Evolutionary conservation across 2,888 invertebrate genomes (phyloP), one percentile per base, ranked within the genome.

Genomic region (Drosophila percnosoma): DNA sequence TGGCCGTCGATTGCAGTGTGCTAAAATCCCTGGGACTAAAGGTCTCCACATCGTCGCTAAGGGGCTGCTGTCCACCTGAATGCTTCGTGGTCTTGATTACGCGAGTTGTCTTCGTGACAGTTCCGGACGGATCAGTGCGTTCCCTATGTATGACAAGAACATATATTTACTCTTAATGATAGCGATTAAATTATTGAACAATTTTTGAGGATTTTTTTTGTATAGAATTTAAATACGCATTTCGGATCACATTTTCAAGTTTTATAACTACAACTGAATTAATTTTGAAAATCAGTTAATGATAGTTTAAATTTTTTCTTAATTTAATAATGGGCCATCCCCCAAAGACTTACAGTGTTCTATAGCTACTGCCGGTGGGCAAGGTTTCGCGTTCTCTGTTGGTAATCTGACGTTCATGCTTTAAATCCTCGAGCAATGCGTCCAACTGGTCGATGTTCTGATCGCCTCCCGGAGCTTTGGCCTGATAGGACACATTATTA

Each of bases 381-480:
- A 87, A 48, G 1, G 68, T 62, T 13, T 87, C 87, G 1, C 90
- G 89, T 3, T 87, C 89, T 57, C 81, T 81, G 69, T 49, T 90
- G 29, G 92, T 92, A 38, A 90, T 85, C 66, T 93, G 90, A 8
- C 93, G 91, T 73, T 93, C 93, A 64, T 92, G 89, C 82, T 96
- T 96, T 83, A 97, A 93, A 91, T 97, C 96, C 81, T 96, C 96
- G 62, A 97, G 93, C 57, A 97, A 93, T 0, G 96, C 95, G 91
- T 97, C 96, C 89, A 97, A 92, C 91, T 96, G 96, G 84, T 96
- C 96, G 54, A 96, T 96, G 89, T 96, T 96, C 88, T 96, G 94
- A 80, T 92, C 90, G 29, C n/a, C 38, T 8, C 38, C 55, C 27
- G 83, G 66, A 29, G 87, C 73, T 68, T 86, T 90, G 73, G 80